A percentile compares a stretch with the other conserved stretches of the same genome.
Evolutionary conservation across 2,113 vertebrate species (phyloP).

Genomic region (Brienomyrus brachyistius): DNA sequence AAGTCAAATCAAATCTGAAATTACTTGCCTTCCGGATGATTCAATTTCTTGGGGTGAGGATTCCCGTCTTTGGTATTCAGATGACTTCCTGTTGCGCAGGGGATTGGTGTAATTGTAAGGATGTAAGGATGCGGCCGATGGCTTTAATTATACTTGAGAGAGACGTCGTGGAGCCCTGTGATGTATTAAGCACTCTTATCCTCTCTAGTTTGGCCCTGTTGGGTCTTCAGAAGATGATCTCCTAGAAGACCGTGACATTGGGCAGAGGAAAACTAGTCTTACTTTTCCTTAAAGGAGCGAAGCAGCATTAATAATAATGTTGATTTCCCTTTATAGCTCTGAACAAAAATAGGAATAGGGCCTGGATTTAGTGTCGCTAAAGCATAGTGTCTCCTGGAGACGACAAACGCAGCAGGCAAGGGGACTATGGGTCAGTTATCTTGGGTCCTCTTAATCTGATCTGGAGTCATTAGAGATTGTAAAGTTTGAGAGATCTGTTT

Average conservation of each 20-base stretch:
- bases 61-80: neutral
- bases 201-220: neutral
- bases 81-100: neutral
- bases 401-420: neutral
- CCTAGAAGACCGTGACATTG: neutral
- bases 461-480: neutral
- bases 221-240: neutral
- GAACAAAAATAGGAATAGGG: neutral
- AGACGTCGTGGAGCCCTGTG: neutral
- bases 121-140: neutral
- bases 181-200: conserved; percentile 4
- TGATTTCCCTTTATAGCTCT: neutral
- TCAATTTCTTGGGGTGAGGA: neutral
- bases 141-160: conserved; percentile 10
- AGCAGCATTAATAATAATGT: neutral
- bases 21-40: conserved; percentile 1
- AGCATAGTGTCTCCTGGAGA: neutral
- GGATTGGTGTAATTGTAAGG: neutral
- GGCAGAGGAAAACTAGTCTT: neutral
- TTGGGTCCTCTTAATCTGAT: neutral
- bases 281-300: neutral
- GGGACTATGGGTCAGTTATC: neutral
- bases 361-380: neutral
- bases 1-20: neutral
- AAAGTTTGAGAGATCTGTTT: neutral